Base-by-base conservation (phyloP, 2,797 vertebrate species). In the Tarsius wallacei region DNA sequence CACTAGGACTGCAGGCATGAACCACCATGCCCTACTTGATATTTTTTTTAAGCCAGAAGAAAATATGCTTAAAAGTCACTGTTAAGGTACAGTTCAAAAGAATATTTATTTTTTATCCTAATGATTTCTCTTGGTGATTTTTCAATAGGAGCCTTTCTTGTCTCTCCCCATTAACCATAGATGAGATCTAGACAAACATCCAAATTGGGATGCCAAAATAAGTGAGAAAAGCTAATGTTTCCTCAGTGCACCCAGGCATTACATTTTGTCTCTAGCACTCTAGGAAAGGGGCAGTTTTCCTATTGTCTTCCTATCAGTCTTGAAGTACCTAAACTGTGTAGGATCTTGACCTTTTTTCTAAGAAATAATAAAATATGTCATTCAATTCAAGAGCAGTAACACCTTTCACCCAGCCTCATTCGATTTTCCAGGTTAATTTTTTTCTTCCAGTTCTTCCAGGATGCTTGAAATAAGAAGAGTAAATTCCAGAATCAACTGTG, bases 381-480 rank as follows among this genome's bases (percentile, higher is more conserved):
- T 87, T 83, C 92, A 82, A 70, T 87, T 76, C 59, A 53, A 13
- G 33, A 96, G 2, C 47, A 73, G 19, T 90, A 76, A 33, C 26
- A 83, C 16, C 28, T 73, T 96, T 74, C 49, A 94, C 88, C 47
- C 7, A 85, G 26, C 11, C 26, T 53, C 61, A 86, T 90, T 96
- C 24, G 83, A 42, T 71, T 94, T 87, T 88, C 33, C 42, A 73
- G 68, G 55, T 93, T 87, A 71, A 59, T 82, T 94, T 81, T 95
- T 57, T 66, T 57, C 84, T 70, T 47, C 51, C 78, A 36, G 42
- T 11, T 88, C 49, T 86, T 88, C 57, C 17, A 53, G 57, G 16
- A 53, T 80, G 16, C 17, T 91, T 77, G 36, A 84, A 83, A 70
- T 83, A 84, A 68, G 49, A 93, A 87, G 55, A 90, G 26, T 53